Evolutionary conservation across 92 coral and sea anemone genomes (phyloP), one percentile per base, ranked within the genome.

Genomic region (Phenganax subtilis): DNA sequence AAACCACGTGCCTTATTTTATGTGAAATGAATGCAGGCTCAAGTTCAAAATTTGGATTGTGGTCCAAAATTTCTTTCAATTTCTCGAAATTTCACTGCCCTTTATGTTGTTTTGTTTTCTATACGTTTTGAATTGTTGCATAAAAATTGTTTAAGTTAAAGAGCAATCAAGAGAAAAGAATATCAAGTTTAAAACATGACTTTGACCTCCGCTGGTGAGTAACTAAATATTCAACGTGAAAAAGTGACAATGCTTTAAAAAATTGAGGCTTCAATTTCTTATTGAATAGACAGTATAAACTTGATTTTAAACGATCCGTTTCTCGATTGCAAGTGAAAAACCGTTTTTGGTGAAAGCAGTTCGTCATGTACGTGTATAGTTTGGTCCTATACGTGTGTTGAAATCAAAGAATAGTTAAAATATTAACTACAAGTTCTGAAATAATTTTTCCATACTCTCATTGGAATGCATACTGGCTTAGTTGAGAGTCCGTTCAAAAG

Each of bases 201-300:
- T 14, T 72, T 72, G 44, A 72, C 77, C 59, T 72, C 77, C 25
- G 77, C 77, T 51, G 77, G 77, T 72, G 10, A 72, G 72, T 66
- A 20, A 20, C 25, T 20, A 27, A 29, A 66, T 9, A 66, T 9
- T 10, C 9, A 27, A 66, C 72, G 0, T 37, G 47, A 37, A 37
- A 61, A 25, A 15, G 67, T 61, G 67, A 61, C 67, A 0, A 61
- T 61, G 67, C 28, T 61, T 61, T 61, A 17, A 61, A 17, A 0
- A 7, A 1, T 61, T 61, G 6, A 15, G 0, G 7, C 6, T 0
- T 15, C 28, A 17, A 61, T 8, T 61, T 61, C 9, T 37, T 37
- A 37, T 37, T 37, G 47, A 37, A 37, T 37, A 37, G 0, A 37
- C 2, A 37, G 47, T 37, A 5, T 37, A 37, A 37, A 37, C 47